phyloP scores from a whole-genome alignment of 2,113 vertebrate species.

The Gadus macrocephalus region DNA sequence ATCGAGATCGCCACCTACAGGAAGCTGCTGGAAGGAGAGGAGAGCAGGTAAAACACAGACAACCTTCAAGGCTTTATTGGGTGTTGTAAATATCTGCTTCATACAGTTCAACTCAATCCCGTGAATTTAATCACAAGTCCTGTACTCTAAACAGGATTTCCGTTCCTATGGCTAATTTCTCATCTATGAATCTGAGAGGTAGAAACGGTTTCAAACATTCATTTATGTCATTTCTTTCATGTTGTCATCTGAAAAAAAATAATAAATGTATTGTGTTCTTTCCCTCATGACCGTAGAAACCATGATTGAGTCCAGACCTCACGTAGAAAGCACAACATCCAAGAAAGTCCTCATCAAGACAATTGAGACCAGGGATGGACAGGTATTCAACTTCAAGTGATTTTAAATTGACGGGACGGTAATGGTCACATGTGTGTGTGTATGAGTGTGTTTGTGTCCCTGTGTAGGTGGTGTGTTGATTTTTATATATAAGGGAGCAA shows the following conservation, averaged over 20 bases:
- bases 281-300: conserved; percentile 45
- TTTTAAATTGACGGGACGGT: not conserved
- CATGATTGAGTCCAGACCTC: conserved; percentile 59
- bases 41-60: conserved; percentile 81
- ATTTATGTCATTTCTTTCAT: not conserved
- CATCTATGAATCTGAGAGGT: conserved; percentile 89
- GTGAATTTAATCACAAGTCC: no score
- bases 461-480: not conserved
- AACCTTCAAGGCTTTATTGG: not conserved
- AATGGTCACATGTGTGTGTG: no score
- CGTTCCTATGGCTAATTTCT: conserved; percentile 84
- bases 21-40: conserved; percentile 95
- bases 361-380: conserved; percentile 72
- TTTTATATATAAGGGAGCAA: not conserved
- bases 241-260: not conserved
- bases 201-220: conserved; percentile 16
- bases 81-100: no score
- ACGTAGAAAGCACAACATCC: conserved; percentile 55
- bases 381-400: conserved; percentile 51
- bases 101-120: no score
- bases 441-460: no score
- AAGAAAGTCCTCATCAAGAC: conserved; percentile 76
- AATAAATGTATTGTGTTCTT: not conserved
- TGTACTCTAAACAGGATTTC: conserved; percentile 76
- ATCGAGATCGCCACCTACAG: conserved; percentile 98